A percentile compares a stretch with the other conserved stretches of the same genome.
Evolutionary conservation across 92 coral and sea anemone genomes (phyloP).

Genomic region (Phenganax subtilis): DNA sequence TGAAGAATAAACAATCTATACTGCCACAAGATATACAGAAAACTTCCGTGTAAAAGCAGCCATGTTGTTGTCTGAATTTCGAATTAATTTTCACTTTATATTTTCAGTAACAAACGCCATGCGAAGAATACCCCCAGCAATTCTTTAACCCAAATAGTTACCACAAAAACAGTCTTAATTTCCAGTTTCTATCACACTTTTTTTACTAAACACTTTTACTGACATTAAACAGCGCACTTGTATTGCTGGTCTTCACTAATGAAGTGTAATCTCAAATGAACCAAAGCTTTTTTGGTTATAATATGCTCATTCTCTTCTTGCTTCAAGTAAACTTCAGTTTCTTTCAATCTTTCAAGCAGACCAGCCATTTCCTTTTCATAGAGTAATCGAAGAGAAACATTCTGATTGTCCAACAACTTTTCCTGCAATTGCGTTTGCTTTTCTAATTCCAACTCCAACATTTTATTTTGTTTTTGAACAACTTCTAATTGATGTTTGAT

Average conservation of each 20-base stretch:
- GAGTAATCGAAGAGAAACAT: constrained; percentile 10
- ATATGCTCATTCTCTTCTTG: constrained; percentile 64
- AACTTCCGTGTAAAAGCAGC: too few relatives aligned
- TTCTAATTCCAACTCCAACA: constrained; percentile 55
- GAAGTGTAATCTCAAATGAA: constrained; percentile 79
- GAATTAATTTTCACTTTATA: too few relatives aligned
- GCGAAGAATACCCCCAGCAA: too few relatives aligned
- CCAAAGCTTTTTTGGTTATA: constrained; percentile 71
- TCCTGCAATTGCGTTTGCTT: constrained; percentile 38
- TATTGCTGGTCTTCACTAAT: constrained; percentile 11
- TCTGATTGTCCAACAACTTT: constrained; percentile 53
- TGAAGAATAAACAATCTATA: too few relatives aligned
- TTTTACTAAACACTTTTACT: too few relatives aligned
- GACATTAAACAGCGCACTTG: too few relatives aligned
- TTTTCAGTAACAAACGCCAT: too few relatives aligned
- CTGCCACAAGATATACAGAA: too few relatives aligned
- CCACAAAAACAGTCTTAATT: too few relatives aligned
- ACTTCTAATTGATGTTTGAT: constrained; percentile 42
- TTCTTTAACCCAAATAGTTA: too few relatives aligned
- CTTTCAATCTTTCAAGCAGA: constrained; percentile 51
- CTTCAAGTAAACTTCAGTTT: constrained; percentile 45
- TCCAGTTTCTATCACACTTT: too few relatives aligned
- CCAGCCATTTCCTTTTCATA: constrained; percentile 49
- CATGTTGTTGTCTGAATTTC: too few relatives aligned
- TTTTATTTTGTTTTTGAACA: constrained; percentile 39